A percentile compares a stretch with the other conserved stretches of the same genome.
Evolutionary conservation across 2,113 vertebrate species (phyloP).

Genomic region (Glaucomys volans): DNA sequence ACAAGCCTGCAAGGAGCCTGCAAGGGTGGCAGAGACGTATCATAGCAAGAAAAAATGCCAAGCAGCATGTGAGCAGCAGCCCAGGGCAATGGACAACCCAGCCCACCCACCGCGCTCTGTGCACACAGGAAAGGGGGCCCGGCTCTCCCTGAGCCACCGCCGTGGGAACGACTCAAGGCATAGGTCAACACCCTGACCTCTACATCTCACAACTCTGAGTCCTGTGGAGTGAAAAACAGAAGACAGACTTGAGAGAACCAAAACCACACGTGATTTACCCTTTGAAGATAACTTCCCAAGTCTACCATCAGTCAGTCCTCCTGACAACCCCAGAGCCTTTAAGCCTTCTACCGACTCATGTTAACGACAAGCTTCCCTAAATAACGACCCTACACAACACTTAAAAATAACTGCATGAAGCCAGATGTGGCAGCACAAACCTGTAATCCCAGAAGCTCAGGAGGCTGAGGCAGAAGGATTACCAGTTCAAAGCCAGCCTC

Average conservation of each 20-base stretch:
- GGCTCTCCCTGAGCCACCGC: too few relatives aligned
- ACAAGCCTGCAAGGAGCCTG: too few relatives aligned
- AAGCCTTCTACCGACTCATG: background rate
- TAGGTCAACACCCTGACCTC: background rate
- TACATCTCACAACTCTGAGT: background rate
- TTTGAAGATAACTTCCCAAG: background rate
- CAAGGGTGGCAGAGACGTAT: background rate
- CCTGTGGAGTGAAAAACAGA: background rate
- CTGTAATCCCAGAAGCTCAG: too few relatives aligned
- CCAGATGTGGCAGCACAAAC: too few relatives aligned
- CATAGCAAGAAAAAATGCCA: background rate
- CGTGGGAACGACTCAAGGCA: background rate
- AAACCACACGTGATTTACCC: background rate
- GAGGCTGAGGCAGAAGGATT: too few relatives aligned
- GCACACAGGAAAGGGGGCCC: too few relatives aligned
- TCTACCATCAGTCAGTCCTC: background rate
- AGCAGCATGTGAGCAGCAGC: background rate
- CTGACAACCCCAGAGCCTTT: background rate
- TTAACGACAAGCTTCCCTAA: background rate
- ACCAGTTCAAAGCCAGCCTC: too few relatives aligned
- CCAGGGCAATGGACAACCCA: background rate
- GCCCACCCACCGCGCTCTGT: too few relatives aligned
- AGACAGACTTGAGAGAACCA: background rate
- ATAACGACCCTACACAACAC: background rate
- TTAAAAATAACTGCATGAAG: background rate